Percentiles rank a stretch among this genome's conserved stretches.
Conservation (phyloP, 1,140 invertebrate genomes). For the Drosophila dunni region DNA sequence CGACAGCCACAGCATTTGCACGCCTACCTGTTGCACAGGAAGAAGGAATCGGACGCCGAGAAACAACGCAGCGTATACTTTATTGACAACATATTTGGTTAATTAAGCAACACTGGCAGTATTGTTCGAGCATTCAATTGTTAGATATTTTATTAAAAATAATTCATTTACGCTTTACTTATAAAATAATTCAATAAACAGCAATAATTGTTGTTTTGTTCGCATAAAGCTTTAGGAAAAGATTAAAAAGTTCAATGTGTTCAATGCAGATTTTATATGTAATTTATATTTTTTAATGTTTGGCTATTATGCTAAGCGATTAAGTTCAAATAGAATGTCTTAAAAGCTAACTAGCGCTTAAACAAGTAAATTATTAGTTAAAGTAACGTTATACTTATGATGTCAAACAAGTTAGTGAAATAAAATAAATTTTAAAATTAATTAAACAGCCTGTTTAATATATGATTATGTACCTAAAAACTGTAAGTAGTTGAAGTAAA, state of each 20-base stretch:
- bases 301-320: constrained; percentile 36
- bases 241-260: constrained; percentile 50
- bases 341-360: constrained; percentile 17
- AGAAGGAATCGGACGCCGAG: constrained; percentile 31
- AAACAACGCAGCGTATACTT: constrained; percentile 35
- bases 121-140: neutral
- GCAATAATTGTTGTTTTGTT: constrained; percentile 37
- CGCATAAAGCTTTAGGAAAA: constrained; percentile 66
- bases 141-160: constrained; percentile 28
- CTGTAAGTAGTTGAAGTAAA: no score
- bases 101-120: neutral
- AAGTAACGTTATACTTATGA: neutral
- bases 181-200: constrained; percentile 51
- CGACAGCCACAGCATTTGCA: constrained; percentile 55
- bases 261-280: constrained; percentile 35
- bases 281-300: constrained; percentile 15
- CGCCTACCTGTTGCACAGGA: constrained; percentile 61
- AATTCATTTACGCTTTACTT: constrained; percentile 62
- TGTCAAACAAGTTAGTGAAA: constrained; percentile 39
- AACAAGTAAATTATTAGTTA: constrained; percentile 7
- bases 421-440: neutral
- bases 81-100: constrained; percentile 72
- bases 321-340: constrained; percentile 12
- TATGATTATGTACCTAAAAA: no score
- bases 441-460: no score